These are phyloP conservation scores for Physeter macrocephalus DNA, from an alignment of 2,113 vertebrate genomes.

Conservation along the genomic window DNA sequence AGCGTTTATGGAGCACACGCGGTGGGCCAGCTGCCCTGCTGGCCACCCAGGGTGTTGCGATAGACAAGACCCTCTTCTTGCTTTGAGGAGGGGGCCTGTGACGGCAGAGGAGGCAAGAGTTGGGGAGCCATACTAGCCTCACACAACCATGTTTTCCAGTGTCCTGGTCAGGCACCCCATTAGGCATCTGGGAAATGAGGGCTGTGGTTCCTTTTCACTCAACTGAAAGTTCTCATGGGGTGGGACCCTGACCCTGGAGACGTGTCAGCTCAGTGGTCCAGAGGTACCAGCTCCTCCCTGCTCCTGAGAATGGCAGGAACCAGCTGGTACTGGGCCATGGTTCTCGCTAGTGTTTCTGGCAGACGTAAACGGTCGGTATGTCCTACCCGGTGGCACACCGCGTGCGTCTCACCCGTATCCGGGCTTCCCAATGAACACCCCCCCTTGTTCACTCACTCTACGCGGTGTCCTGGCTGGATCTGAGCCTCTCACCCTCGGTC, in stretches of 20 bases:
- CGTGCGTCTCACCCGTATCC: background rate
- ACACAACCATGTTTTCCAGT: background rate
- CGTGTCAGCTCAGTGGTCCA: accelerated
- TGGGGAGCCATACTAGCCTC: background rate
- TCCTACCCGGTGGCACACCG: accelerated
- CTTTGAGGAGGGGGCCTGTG: background rate
- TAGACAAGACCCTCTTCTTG: background rate
- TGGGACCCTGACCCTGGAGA: background rate
- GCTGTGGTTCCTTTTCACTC: background rate
- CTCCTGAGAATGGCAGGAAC: background rate
- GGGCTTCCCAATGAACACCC: background rate
- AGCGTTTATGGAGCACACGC: background rate
- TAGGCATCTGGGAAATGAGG: background rate
- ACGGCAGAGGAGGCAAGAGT: background rate
- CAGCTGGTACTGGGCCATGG: accelerated
- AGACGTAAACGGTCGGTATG: background rate
- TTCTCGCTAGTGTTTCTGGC: background rate
- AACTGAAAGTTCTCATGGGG: background rate
- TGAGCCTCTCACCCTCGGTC: background rate
- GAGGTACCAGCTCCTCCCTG: background rate
- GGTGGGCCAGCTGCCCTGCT: background rate
- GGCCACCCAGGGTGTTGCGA: background rate
- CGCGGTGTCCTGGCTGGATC: background rate
- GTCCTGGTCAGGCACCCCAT: background rate
- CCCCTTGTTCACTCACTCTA: accelerated